Evolutionary conservation across 2,797 vertebrate genomes (phyloP).

Genomic region (Acanthurus lineatus): DNA sequence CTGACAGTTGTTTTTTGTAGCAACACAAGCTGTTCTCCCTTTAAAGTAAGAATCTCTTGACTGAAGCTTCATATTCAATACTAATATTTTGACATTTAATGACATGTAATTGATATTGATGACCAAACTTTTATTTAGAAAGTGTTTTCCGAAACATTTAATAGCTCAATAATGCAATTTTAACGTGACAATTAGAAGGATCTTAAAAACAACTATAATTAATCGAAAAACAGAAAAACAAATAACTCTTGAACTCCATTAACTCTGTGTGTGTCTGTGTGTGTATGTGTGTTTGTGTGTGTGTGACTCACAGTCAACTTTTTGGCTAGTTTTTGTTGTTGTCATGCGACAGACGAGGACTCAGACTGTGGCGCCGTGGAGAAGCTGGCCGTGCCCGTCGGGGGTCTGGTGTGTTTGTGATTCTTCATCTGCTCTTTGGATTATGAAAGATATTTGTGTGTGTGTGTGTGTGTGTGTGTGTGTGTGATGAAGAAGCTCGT

Average conservation of each 20-base stretch:
- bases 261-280: neutral
- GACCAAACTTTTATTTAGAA: too few species aligned
- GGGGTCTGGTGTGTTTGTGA: slow-evolving; percentile 55
- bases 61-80: too few species aligned
- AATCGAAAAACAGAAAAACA: neutral
- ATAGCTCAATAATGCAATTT: neutral
- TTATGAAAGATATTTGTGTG: slow-evolving; percentile 35
- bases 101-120: too few species aligned
- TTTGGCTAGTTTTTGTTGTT: slow-evolving; percentile 32
- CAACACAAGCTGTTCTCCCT: too few species aligned
- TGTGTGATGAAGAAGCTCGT: slow-evolving; percentile 18
- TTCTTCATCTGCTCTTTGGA: slow-evolving; percentile 61
- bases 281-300: neutral
- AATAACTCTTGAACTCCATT: slow-evolving; percentile 1
- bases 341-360: slow-evolving; percentile 56
- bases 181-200: neutral
- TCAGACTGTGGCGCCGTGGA: slow-evolving; percentile 49
- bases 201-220: too few species aligned
- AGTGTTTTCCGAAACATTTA: neutral
- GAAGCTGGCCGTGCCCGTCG: slow-evolving; percentile 45
- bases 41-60: too few species aligned
- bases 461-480: slow-evolving; percentile 10
- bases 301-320: slow-evolving; percentile 15
- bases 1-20: too few species aligned
- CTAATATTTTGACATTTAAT: too few species aligned